A percentile compares a stretch with the other conserved stretches of the same genome.
These are phyloP conservation scores for Leuciscus waleckii DNA, from an alignment of 2,797 vertebrate species.

Conservation along the genomic window DNA sequence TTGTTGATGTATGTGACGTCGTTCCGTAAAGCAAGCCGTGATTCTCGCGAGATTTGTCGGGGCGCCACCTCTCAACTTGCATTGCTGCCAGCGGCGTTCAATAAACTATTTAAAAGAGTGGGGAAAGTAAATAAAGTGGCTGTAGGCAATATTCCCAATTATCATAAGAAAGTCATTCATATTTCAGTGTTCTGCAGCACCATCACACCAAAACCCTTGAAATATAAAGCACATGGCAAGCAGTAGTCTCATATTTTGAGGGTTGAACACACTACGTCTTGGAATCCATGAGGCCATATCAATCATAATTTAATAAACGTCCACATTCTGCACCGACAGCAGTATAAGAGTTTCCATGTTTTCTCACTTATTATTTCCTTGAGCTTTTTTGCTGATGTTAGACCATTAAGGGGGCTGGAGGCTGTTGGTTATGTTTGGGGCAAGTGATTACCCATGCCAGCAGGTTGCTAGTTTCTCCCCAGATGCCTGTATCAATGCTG, in stretches of 20 bases:
- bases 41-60: too few relatives aligned
- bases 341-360: constrained; percentile 51
- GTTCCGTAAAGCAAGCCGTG: too few relatives aligned
- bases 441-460: constrained; percentile 51
- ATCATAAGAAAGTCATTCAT: constrained; percentile 30
- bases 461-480: constrained; percentile 57
- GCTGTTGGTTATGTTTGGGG: constrained; percentile 52
- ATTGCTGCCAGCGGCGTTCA: neutral
- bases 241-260: constrained; percentile 17
- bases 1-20: too few relatives aligned
- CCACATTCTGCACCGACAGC: constrained; percentile 55
- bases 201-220: constrained; percentile 15
- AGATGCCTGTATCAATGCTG: constrained; percentile 56
- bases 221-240: constrained; percentile 15
- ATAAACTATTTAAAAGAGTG: neutral
- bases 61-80: too few relatives aligned
- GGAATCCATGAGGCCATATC: constrained; percentile 50
- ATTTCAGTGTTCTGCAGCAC: constrained; percentile 30
- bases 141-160: constrained; percentile 38
- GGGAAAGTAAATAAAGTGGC: constrained; percentile 18
- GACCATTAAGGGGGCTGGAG: constrained; percentile 49
- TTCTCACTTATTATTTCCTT: constrained; percentile 45
- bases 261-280: constrained; percentile 31
- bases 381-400: constrained; percentile 52
- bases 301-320: constrained; percentile 60